Evolutionary conservation across 2,888 invertebrate species (phyloP), one percentile per base, ranked within the genome.

Genomic region (Leptarthrus brevirostris): DNA sequence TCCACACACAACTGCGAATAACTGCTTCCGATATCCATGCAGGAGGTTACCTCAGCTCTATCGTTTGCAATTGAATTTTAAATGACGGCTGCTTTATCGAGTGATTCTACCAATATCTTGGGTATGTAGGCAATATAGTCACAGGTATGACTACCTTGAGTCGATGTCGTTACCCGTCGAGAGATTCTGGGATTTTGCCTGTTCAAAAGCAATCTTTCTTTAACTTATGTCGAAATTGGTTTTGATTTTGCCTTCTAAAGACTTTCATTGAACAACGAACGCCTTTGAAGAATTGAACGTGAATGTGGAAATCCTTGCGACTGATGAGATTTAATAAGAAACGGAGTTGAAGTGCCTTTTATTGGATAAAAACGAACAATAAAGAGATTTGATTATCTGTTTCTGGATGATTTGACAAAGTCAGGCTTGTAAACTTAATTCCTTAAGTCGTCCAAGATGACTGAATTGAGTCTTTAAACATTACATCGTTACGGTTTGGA

Each of bases 221-320:
- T 58, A 34, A 72, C 72, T 72, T 58, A 72, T 44, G 58, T 56
- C 44, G 30, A 58, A 72, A 56, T 72, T 40, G 72, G 49, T 72
- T 72, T 72, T 72, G 72, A 72, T 72, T 72, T 61, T 72, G 58
- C 61, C 58, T 66, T 66, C 64, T 66, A 47, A 58, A 72, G 72
- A 72, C 72, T 58, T 72, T 24, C 49, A 72, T 58, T 40, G 72
- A 34, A 72, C 24, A 47, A 2, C 16, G 56, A 58, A 49, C 56
- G 58, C 72, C 58, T 72, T 72, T 56, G 53, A 54, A 40, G 72
- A 72, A 24, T 72, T 22, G 64, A 47, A 64, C 16, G 26, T 44
- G 52, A 72, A 56, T 72, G 54, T 36, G 56, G 44, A 72, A 56
- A 56, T 72, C 71, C 44, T 56, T 72, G 36, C 56, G 56, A 54